Evolutionary conservation across 2,113 vertebrate species (phyloP), one percentile per base, ranked within the genome.

Genomic region (Archocentrus centrarchus): DNA sequence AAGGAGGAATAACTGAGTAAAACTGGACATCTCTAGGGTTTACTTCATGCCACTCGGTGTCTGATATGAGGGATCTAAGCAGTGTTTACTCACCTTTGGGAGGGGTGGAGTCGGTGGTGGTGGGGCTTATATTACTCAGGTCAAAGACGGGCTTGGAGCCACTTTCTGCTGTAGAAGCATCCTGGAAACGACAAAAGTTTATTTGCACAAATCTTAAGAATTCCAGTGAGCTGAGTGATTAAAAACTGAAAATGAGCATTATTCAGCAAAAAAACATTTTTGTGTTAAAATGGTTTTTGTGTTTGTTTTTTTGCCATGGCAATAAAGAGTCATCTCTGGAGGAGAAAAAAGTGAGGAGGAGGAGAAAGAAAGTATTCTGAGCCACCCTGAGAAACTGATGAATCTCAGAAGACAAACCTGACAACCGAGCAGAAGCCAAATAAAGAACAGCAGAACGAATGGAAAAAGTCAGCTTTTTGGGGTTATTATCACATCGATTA

Each of bases 81-180:
- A 30, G 41, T 50, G 27, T 70, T 70, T 50, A 17, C 41, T 50
- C 82, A 94, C 94, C 93, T 86, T 92, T 89, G 20, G 87, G 75
- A 15, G 86, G 68, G 60, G 73, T 88, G 80, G 77, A 59, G 77
- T 86, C 77, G 24, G 81, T 18, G 41, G 22, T 57, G 32, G 44
- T 22, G 2, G 91, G 55, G n/a, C 53, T 85, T 22, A 80, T 75
- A 3, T 94, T 89, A 77, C 88, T 89, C 22, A 90, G 60, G 39
- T 95, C 92, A 63, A 90, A 90, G 24, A 81, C 27, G 1, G 82
- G 68, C 11, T 86, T 85, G 11, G 86, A 85, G 41, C 8, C 63
- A 1, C 41, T 59, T 9, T 73, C 75, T 18, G 59, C n/a, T 44
- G 47, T 17, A 5, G n/a, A 50, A 10, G 86, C 83, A 73, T 89